Percentiles rank a stretch among this genome's conserved stretches.
phyloP scores from a whole-genome alignment of 2,797 vertebrate species.

The Oreortyx pictus region DNA sequence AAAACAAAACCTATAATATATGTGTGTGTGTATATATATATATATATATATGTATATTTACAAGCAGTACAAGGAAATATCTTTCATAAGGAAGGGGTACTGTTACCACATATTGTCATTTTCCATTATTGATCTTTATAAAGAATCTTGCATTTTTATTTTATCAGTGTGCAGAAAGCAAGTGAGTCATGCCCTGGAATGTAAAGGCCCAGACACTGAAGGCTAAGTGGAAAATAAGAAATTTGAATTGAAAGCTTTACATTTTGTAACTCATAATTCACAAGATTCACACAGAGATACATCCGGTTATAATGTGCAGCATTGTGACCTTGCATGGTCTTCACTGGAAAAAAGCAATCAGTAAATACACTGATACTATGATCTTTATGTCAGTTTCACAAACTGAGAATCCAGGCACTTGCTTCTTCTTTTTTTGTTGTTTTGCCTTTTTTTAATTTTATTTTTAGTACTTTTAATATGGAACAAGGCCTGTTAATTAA shows the following conservation, averaged over 20 bases:
- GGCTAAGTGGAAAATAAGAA: neutral
- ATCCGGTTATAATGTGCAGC: neutral
- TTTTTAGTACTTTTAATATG: neutral
- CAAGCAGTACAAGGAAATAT: neutral
- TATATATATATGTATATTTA: neutral
- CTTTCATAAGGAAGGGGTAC: neutral
- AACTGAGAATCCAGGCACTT: neutral
- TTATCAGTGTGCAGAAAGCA: neutral
- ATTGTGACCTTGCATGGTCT: neutral
- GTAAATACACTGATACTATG: neutral
- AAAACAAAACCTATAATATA: too few relatives aligned
- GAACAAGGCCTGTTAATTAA: conserved; percentile 10
- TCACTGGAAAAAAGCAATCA: neutral
- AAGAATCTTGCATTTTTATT: neutral
- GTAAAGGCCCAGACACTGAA: neutral
- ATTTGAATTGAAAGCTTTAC: conserved; percentile 1
- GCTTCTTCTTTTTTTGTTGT: too few relatives aligned
- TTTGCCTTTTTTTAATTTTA: neutral
- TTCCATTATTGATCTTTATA: neutral
- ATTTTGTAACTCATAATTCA: neutral
- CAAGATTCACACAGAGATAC: neutral
- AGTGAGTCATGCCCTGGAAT: neutral
- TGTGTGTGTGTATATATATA: too few relatives aligned
- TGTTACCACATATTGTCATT: neutral
- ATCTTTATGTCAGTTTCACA: neutral